Evolutionary conservation across 2,113 vertebrate genomes (phyloP), one percentile per base, ranked within the genome.

Genomic region (Rousettus leschenaultii): DNA sequence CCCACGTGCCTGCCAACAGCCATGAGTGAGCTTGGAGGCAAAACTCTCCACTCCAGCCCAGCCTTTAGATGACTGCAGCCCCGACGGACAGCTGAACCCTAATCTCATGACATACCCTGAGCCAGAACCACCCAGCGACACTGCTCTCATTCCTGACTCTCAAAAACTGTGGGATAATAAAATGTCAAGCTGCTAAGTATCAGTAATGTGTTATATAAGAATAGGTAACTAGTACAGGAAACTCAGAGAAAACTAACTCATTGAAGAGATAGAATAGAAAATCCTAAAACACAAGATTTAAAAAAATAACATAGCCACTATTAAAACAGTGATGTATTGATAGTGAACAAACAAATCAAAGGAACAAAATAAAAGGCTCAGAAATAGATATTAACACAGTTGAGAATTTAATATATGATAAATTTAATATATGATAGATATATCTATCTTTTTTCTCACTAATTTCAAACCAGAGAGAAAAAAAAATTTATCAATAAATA

Each of bases 401-500:
- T 66, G 59, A 89, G 35, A 93, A 70, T 55, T 90, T 74, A 92
- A 51, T 65, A 10, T 40, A 16, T 86, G 66, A 90, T 82, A 61
- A 93, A 70, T 55, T 90, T 74, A 92, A 51, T 65, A 11, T n/a
- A 16, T 86, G 68, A 90, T 75, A 63, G 14, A 51, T 51, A 51
- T 16, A 16, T 51, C 51, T 51, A 16, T 51, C 51, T 16, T 51
- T 51, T 51, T 51, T 51, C 51, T 51, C 51, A 51, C 51, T 51
- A 4, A 82, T 90, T 95, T 90, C 33, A 12, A 68, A 75, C 45
- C 68, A 87, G 24, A 65, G 82, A 87, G 53, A 86, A 86, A 83
- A 95, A 95, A 87, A 83, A 16, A 95, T 55, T 86, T 68, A 51
- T 83, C 75, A 90, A 71, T 91, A 94, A 83, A 57, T 48, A 26